phyloP scores from a whole-genome alignment of 2,888 invertebrate species.

The Gnatocerus cornutus region DNA sequence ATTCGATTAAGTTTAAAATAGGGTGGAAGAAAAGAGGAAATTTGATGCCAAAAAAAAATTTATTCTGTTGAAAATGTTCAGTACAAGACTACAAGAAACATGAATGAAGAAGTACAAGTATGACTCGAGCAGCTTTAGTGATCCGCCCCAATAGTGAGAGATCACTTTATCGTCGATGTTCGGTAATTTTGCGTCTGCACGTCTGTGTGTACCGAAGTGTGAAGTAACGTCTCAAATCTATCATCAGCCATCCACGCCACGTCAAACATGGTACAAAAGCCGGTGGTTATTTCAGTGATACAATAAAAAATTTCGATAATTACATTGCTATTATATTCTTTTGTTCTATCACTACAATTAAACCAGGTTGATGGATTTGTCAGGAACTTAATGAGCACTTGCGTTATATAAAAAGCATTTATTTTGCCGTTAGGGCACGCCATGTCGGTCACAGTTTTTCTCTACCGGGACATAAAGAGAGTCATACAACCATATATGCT shows the following conservation, averaged over 20 bases:
- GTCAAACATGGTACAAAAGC: constrained; percentile 51
- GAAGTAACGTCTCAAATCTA: constrained; percentile 51
- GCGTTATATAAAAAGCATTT: constrained; percentile 42
- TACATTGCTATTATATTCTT: constrained; percentile 51
- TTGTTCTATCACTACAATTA: constrained; percentile 54
- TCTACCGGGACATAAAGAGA: constrained; percentile 26
- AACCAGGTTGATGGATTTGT: constrained; percentile 50
- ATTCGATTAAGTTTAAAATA: no score
- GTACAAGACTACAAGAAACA: no score
- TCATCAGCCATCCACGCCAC: constrained; percentile 52
- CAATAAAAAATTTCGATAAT: constrained; percentile 53
- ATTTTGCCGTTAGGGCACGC: constrained; percentile 44
- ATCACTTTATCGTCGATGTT: background rate
- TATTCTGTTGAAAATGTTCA: no score
- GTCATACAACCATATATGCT: constrained; percentile 40
- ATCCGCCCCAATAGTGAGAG: background rate
- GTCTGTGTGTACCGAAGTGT: constrained; percentile 52
- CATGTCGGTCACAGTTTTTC: constrained; percentile 40
- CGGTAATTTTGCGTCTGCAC: constrained; percentile 39
- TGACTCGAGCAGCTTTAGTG: background rate
- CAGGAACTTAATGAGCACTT: constrained; percentile 48
- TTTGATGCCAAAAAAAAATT: no score
- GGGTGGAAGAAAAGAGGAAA: background rate
- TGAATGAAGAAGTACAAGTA: no score
- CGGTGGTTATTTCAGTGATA: constrained; percentile 49